Evolutionary conservation across 2,797 vertebrate genomes (phyloP), one percentile per base, ranked within the genome.

Genomic region (Rhyacichthys aspro): DNA sequence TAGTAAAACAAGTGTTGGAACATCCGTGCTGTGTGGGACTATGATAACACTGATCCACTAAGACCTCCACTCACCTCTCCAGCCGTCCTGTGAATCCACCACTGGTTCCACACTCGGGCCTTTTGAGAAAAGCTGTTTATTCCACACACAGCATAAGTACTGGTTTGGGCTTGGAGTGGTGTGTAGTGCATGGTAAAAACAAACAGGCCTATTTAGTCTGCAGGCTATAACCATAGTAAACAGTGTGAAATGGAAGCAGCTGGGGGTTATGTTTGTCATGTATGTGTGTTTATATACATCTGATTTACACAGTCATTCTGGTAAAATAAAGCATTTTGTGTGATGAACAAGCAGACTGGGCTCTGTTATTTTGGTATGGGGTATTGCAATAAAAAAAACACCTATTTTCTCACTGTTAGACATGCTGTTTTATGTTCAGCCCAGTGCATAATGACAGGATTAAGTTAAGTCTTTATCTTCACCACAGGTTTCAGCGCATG

Each of bases 131-230:
- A 91, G 86, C 88, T 86, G 86, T 91, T 90, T 91, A 92, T 89
- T 86, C 83, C 83, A 79, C 86, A 78, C 14, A 23, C 75, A 58
- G 74, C 69, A 72, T 87, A 88, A 89, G 87, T 84, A 86, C 84
- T 79, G 88, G 85, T 87, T 85, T 88, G 72, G 75, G 81, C 84
- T 82, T 76, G 74, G 77, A 72, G 36, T 72, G 78, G 85, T 79
- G 77, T 85, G 87, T 83, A 87, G 81, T 77, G 77, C 84, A 78
- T 64, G 75, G 84, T 75, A 76, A 86, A 83, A 82, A 90, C 90
- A 92, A 90, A 91, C 88, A 55, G 84, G 66, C 78, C 84, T 90
- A 88, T 90, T 90, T 90, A 88, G 87, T 89, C 87, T 88, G 76
- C 59, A 74, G 61, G 79, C 81, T 78, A 70, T 86, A 88, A 81